phyloP scores from a whole-genome alignment of 2,113 vertebrate species.

The Glaucomys volans region DNA sequence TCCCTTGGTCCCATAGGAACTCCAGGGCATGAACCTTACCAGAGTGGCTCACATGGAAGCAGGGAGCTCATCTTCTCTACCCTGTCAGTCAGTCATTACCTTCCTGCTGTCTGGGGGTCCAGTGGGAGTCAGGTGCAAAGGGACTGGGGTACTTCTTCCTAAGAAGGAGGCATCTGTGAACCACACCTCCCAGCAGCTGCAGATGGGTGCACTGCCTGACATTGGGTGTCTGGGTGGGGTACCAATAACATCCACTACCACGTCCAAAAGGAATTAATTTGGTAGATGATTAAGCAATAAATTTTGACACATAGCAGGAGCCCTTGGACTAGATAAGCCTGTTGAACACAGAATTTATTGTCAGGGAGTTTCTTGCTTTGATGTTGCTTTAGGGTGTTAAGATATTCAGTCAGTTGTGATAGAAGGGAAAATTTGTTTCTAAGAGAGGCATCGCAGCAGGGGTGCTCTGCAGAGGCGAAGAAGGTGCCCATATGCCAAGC shows the following conservation, averaged over 20 bases:
- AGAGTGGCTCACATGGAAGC: neutral
- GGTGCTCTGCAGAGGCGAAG: neutral
- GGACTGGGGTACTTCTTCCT: neutral
- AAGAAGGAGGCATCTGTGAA: neutral
- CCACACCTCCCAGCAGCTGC: neutral
- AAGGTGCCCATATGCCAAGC: neutral
- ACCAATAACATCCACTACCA: neutral
- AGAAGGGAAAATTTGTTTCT: slow-evolving; percentile 31
- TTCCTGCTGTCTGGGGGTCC: neutral
- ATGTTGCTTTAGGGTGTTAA: slow-evolving; percentile 41
- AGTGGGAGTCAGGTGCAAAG: neutral
- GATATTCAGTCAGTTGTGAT: neutral
- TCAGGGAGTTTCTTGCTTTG: slow-evolving; percentile 54
- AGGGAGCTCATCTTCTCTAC: too few relatives aligned
- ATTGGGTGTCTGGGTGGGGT: neutral
- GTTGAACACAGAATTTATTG: neutral
- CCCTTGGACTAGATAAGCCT: neutral
- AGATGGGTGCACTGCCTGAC: neutral
- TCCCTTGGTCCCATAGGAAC: accelerated
- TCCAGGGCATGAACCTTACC: neutral
- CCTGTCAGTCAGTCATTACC: neutral
- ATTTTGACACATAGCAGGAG: neutral
- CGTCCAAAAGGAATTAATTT: slow-evolving; percentile 32
- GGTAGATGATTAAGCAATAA: neutral
- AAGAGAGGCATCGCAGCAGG: neutral